Conservation (phyloP, 2,113 vertebrate genomes). For the Jaculus jaculus region DNA sequence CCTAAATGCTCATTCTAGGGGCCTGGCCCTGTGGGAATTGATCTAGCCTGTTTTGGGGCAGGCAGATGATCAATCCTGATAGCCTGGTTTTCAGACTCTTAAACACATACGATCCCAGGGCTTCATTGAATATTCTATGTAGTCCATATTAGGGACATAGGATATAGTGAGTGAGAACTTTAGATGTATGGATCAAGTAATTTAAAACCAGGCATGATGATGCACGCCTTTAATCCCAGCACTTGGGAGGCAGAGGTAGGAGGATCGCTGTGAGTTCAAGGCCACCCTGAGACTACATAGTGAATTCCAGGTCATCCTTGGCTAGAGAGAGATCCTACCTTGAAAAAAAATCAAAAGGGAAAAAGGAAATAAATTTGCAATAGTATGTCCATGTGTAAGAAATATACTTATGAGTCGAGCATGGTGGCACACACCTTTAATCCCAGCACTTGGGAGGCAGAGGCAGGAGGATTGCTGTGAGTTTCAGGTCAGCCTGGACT, state of each 20-base stretch:
- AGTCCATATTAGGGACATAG: not conserved
- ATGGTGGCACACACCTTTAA: too few relatives aligned
- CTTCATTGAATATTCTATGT: conserved; percentile 63
- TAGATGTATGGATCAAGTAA: not conserved
- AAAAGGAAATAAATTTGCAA: too few relatives aligned
- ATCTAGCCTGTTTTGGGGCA: conserved; percentile 33
- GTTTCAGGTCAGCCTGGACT: too few relatives aligned
- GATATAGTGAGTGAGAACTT: not conserved
- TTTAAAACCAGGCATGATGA: not conserved
- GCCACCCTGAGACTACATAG: too few relatives aligned
- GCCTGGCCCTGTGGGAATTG: conserved; percentile 55
- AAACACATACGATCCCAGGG: not conserved
- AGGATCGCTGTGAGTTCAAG: too few relatives aligned
- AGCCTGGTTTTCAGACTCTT: conserved; percentile 33
- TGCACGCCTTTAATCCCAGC: too few relatives aligned
- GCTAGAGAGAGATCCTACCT: too few relatives aligned
- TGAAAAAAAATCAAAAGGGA: too few relatives aligned
- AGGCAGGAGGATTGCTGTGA: too few relatives aligned
- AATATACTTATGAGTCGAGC: not conserved
- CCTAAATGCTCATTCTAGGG: not conserved
- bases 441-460: too few relatives aligned
- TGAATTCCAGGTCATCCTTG: too few relatives aligned
- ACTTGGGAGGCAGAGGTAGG: too few relatives aligned
- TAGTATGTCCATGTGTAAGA: not conserved
- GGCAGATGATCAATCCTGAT: conserved; percentile 47